Conservation (phyloP, 2,113 vertebrate genomes). For the Vidua macroura region DNA sequence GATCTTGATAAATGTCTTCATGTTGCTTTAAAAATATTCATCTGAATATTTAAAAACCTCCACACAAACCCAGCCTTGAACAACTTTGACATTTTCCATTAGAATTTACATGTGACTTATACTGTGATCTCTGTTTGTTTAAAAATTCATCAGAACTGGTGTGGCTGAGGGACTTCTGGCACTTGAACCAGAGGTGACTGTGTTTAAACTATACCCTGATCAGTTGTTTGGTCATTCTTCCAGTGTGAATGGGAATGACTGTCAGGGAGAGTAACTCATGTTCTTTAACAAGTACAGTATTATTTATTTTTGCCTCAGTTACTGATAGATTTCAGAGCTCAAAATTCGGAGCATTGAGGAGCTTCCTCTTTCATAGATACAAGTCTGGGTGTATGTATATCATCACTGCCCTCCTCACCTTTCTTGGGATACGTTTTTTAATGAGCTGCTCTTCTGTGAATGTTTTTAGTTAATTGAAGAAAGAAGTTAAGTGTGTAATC, state of each 20-base stretch:
- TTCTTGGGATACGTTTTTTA: not conserved
- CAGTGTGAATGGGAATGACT: not conserved
- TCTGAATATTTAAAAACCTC: not conserved
- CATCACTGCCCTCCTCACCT: not conserved
- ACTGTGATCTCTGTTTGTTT: not conserved
- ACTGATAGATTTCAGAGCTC: not conserved
- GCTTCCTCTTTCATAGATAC: rapidly evolving
- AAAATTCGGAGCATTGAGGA: not conserved
- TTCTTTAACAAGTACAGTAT: not conserved
- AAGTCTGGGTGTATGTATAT: not conserved
- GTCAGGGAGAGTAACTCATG: not conserved
- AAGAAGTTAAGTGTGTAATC: not conserved
- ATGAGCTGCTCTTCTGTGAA: not conserved
- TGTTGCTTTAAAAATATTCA: not conserved
- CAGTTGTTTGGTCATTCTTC: not conserved
- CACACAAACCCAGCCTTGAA: not conserved
- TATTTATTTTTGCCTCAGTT: not conserved
- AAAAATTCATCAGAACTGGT: not conserved
- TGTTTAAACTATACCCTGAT: not conserved
- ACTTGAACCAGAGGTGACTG: not conserved
- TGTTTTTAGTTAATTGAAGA: not conserved
- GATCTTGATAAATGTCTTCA: not conserved
- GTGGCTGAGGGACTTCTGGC: not conserved
- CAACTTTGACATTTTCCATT: not conserved
- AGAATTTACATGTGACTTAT: not conserved